A percentile compares a stretch with the other conserved stretches of the same genome.
Conservation (phyloP, 2,797 vertebrate genomes). For the Schizopygopsis malacanthus region DNA sequence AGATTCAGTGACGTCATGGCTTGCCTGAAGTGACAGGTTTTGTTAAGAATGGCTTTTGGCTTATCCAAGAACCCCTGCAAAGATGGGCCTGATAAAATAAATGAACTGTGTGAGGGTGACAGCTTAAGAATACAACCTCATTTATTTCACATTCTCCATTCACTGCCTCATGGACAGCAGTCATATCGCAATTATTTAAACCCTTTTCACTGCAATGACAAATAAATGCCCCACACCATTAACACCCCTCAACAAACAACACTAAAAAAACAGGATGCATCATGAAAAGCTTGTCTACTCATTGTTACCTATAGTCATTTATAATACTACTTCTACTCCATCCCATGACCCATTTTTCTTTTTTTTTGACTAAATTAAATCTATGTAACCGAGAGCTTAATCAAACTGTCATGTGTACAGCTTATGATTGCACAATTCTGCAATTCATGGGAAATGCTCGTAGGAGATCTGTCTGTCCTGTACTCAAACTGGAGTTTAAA, state of each 20-base stretch:
- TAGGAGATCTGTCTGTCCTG: constrained; percentile 24
- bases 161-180: constrained; percentile 6
- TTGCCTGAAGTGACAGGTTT: constrained; percentile 77
- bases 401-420: constrained; percentile 17
- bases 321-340: neutral
- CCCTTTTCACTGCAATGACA: constrained; percentile 5
- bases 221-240: neutral
- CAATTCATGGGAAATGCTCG: constrained; percentile 20
- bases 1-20: constrained; percentile 59
- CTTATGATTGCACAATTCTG: constrained; percentile 14
- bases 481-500: constrained; percentile 42
- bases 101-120: constrained; percentile 72
- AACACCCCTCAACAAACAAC: neutral
- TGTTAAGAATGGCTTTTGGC: constrained; percentile 75
- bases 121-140: constrained; percentile 72
- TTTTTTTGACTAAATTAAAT: constrained; percentile 3
- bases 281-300: constrained; percentile 2
- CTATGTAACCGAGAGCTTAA: constrained; percentile 11
- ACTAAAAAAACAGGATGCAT: neutral
- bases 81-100: constrained; percentile 73
- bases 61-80: constrained; percentile 75
- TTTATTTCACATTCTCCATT: constrained; percentile 49
- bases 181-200: constrained; percentile 10
- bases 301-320: neutral
- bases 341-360: neutral